Evolutionary conservation across 2,888 invertebrate species (phyloP), one percentile per base, ranked within the genome.

Genomic region (Melanargia galathea): DNA sequence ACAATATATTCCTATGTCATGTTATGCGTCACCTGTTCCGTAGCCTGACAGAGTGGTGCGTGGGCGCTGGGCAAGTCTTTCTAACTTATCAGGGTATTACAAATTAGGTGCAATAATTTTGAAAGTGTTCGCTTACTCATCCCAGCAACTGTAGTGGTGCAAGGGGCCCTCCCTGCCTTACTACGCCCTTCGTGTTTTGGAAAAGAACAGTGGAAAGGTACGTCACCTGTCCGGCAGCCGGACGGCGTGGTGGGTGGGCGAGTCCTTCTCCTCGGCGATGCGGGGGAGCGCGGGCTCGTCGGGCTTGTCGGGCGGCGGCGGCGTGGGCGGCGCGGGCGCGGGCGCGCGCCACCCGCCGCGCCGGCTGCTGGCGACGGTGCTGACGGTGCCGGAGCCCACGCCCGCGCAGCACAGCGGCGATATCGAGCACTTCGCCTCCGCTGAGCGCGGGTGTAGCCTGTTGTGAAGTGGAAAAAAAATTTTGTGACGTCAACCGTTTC

Each of bases 241-340:
- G 63, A 79, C 82, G 1, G 85, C 79, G 40, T 89, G 88, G 49
- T 94, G 95, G 0, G 95, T 95, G 0, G 95, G 96, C 18, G 95
- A 95, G 82, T 96, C 96, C 78, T 96, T 97, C 82, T 97, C 97
- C 85, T 97, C 97, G 0, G 97, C 97, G 64, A 97, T 97, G 70
- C 97, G 87, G 0, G 97, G 97, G 76, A 97, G 84, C 60, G 94
- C 91, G 33, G 84, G 84, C 61, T 89, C 90, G 66, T 86, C 87
- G 16, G 68, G 72, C 73, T 86, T 85, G 65, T 86, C 86, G 11
- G 75, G 73, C 1, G 86, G 82, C 16, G 89, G 87, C 5, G 90
- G 88, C 0, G 86, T 80, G 63, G 89, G 82, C 18, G 90, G 83
- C 5, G 87, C 80, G 66, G 84, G 85, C 1, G 81, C 82, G 38